Percentiles rank a stretch among this genome's conserved stretches.
Conservation (phyloP, 2,113 vertebrate species). For the Nycticryphes semicollaris region DNA sequence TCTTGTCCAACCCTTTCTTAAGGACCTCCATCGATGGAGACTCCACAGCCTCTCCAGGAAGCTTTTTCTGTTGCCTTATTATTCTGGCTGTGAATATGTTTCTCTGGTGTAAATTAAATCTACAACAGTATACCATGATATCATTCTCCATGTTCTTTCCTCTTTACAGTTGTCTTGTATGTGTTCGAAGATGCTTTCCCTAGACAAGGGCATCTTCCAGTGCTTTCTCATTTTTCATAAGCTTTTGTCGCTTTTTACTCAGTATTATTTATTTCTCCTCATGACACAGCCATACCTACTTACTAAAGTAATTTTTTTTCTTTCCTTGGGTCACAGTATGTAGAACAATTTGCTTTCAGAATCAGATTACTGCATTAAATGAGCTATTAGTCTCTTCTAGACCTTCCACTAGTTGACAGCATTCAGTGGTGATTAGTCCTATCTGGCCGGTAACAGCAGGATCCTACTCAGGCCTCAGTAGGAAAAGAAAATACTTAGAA, state of each 20-base stretch:
- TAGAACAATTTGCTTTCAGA: conserved; percentile 26
- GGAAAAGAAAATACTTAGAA: not conserved
- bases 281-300: not conserved
- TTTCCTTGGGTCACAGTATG: not conserved
- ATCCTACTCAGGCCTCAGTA: not conserved
- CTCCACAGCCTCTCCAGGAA: not conserved
- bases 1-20: not conserved
- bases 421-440: not conserved
- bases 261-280: not conserved
- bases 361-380: conserved; percentile 33
- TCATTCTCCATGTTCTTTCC: not conserved
- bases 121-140: not conserved
- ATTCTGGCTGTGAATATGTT: not conserved
- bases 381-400: conserved; percentile 24
- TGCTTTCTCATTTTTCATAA: not conserved
- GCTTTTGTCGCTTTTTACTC: not conserved
- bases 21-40: not conserved
- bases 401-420: not conserved
- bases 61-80: not conserved
- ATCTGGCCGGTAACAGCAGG: not conserved
- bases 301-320: not conserved
- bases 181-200: not conserved
- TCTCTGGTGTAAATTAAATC: not conserved
- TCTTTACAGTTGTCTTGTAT: not conserved
- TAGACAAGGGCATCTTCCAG: not conserved